Percentiles rank a stretch among this genome's conserved stretches.
Evolutionary conservation across 2,888 invertebrate genomes (phyloP).

Genomic region (Epistrophella euchroma): DNA sequence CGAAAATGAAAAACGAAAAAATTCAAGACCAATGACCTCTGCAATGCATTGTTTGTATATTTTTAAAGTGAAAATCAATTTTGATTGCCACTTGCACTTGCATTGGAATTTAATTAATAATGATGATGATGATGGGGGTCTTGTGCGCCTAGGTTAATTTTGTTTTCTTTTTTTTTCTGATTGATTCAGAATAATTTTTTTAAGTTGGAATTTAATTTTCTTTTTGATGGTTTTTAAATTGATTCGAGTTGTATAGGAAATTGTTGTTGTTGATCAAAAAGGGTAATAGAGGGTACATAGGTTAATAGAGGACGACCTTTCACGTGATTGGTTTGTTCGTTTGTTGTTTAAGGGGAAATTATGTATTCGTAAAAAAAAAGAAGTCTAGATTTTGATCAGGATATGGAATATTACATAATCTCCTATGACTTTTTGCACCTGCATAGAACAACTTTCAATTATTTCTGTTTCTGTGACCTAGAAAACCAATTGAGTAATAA

Average conservation of each 20-base stretch:
- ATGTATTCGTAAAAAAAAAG: too few species aligned
- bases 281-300: not conserved
- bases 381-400: too few species aligned
- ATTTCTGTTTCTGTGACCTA: too few species aligned
- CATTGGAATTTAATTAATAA: constrained; percentile 30
- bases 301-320: not conserved
- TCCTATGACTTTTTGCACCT: too few species aligned
- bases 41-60: constrained; percentile 4
- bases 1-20: constrained; percentile 19
- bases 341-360: too few species aligned
- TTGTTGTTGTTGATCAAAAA: not conserved
- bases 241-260: not conserved
- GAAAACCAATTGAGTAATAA: too few species aligned
- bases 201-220: not conserved
- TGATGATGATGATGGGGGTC: constrained; percentile 1
- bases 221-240: constrained; percentile 3
- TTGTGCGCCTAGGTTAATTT: not conserved
- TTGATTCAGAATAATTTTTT: constrained; percentile 18
- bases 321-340: not conserved
- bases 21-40: constrained; percentile 33
- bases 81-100: constrained; percentile 40
- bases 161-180: not conserved
- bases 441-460: too few species aligned
- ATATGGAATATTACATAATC: too few species aligned
- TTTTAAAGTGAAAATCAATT: constrained; percentile 34